Evolutionary conservation across 2,797 vertebrate genomes (phyloP).

Genomic region (Amazona ochrocephala): DNA sequence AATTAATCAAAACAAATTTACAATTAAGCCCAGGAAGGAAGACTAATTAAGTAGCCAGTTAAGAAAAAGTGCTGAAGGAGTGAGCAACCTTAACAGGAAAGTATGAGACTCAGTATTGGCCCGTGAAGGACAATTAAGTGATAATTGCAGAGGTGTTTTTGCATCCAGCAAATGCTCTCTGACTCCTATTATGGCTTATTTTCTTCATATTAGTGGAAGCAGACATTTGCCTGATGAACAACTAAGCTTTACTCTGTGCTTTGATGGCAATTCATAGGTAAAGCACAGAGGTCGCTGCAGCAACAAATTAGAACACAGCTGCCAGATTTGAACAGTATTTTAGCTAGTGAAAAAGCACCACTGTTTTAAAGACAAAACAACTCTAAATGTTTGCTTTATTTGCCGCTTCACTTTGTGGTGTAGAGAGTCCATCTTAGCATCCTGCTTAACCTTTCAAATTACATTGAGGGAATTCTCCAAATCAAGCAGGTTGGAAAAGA

Average conservation of each 20-base stretch:
- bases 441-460: background rate
- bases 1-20: constrained; percentile 81
- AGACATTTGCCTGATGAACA: constrained; percentile 5
- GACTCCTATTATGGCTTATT: constrained; percentile 13
- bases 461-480: background rate
- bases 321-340: background rate
- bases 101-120: constrained; percentile 10
- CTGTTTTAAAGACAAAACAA: background rate
- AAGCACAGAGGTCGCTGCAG: background rate
- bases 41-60: constrained; percentile 70
- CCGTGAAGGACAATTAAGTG: constrained; percentile 60
- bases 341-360: accelerated
- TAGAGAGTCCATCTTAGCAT: background rate
- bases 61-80: constrained; percentile 70
- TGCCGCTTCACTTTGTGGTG: background rate
- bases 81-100: constrained; percentile 41
- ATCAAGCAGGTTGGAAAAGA: background rate
- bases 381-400: background rate
- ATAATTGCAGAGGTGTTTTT: constrained; percentile 38
- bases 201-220: background rate
- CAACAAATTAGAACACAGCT: background rate
- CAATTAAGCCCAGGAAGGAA: constrained; percentile 71
- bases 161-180: background rate
- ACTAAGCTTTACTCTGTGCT: background rate
- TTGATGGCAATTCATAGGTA: background rate